Evolutionary conservation across 2,888 invertebrate species (phyloP).

Genomic region (Pristionchus fissidentatus): DNA sequence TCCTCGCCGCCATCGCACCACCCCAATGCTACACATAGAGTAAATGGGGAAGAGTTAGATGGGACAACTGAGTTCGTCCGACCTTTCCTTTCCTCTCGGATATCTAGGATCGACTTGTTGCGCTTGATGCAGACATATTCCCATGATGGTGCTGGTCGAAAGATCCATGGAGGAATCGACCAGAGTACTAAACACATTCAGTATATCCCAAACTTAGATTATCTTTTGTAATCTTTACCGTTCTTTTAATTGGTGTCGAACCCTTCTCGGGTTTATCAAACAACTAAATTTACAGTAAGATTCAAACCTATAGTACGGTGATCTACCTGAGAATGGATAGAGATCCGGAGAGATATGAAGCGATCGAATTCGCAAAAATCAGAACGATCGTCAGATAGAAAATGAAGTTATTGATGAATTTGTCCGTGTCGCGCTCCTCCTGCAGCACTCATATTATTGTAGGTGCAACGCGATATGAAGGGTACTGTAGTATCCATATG

Average conservation of each 20-base stretch:
- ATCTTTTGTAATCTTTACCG: too few relatives aligned
- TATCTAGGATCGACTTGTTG: conserved; percentile 55
- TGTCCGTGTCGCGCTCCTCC: conserved; percentile 55
- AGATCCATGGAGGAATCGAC: conserved; percentile 61
- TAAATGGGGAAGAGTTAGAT: too few relatives aligned
- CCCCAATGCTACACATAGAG: too few relatives aligned
- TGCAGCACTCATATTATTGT: too few relatives aligned
- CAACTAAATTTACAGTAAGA: not conserved
- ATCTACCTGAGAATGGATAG: conserved; percentile 60
- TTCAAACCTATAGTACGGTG: not conserved
- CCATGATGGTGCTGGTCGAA: conserved; percentile 57
- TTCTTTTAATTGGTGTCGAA: too few relatives aligned
- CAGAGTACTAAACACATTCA: conserved; percentile 58
- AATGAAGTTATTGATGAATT: conserved; percentile 51
- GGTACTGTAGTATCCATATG: too few relatives aligned
- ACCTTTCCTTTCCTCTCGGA: conserved; percentile 69
- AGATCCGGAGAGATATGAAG: conserved; percentile 57
- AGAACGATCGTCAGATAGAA: conserved; percentile 55
- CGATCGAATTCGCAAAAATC: conserved; percentile 54
- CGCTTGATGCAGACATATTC: conserved; percentile 52
- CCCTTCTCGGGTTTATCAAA: too few relatives aligned
- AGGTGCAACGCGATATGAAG: too few relatives aligned
- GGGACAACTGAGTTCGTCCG: not conserved
- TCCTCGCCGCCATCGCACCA: too few relatives aligned
- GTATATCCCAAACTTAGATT: too few relatives aligned